Percentiles rank a stretch among this genome's conserved stretches.
phyloP scores from a whole-genome alignment of 2,888 invertebrate species.

The Drosophila stalkeri region DNA sequence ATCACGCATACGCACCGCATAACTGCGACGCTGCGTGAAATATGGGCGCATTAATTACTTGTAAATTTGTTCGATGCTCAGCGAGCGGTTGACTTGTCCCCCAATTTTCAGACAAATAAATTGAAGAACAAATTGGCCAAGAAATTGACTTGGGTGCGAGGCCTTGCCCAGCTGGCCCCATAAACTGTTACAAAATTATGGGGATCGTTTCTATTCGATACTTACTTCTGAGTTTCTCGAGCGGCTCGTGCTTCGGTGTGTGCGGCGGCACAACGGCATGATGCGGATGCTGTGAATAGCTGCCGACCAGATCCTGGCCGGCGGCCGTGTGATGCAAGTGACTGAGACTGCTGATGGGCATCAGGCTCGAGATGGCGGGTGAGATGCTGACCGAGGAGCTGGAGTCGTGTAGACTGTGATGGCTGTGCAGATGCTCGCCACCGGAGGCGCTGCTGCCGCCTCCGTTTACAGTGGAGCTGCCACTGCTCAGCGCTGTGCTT shows the following conservation, averaged over 20 bases:
- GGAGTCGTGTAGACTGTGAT: slow-evolving; percentile 86
- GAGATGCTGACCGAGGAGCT: slow-evolving; percentile 87
- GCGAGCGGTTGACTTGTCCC: slow-evolving; percentile 17
- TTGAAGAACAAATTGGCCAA: slow-evolving; percentile 74
- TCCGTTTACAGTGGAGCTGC: slow-evolving; percentile 82
- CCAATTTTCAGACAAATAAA: slow-evolving; percentile 61
- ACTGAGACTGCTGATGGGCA: slow-evolving; percentile 85
- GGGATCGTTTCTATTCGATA: slow-evolving; percentile 68
- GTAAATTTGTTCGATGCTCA: slow-evolving; percentile 78
- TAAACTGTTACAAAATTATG: slow-evolving; percentile 27
- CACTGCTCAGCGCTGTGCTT: slow-evolving; percentile 82
- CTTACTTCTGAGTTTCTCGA: slow-evolving; percentile 91
- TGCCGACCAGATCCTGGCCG: slow-evolving; percentile 85
- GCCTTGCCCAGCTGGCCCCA: slow-evolving; percentile 41
- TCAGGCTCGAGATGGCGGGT: slow-evolving; percentile 87
- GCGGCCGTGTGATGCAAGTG: slow-evolving; percentile 85
- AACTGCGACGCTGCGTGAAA: slow-evolving; percentile 63
- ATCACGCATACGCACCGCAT: slow-evolving; percentile 59
- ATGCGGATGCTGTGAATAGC: slow-evolving; percentile 86
- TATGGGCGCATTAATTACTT: slow-evolving; percentile 83
- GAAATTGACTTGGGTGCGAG: slow-evolving; percentile 58
- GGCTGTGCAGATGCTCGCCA: slow-evolving; percentile 84
- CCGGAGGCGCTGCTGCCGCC: slow-evolving; percentile 79
- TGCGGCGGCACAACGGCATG: slow-evolving; percentile 87
- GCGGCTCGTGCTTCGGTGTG: slow-evolving; percentile 88